Evolutionary conservation across 1,140 invertebrate species (phyloP), one percentile per base, ranked within the genome.

Genomic region (Zophobas atratus): DNA sequence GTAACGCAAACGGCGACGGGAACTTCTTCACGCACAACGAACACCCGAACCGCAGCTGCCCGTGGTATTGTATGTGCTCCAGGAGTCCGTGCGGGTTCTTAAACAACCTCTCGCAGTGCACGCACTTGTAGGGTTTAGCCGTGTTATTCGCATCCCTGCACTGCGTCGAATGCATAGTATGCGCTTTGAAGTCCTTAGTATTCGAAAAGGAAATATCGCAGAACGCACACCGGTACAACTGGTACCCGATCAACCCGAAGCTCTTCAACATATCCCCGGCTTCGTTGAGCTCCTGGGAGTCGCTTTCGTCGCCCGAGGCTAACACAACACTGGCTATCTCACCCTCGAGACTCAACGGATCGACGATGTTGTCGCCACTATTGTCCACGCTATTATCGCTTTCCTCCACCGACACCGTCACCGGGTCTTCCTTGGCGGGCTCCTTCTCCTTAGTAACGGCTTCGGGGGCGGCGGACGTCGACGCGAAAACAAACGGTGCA

Each of bases 81-180:
- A 83, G 57, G 35, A 86, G 80, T 70, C 49, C 81, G 56, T 57
- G 74, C 5, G 78, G 38, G 49, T 79, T 78, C 86, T 88, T 77
- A 88, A 84, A 82, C 88, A 87, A 51, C 88, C 89, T 80, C 87
- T 85, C 83, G 75, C 90, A 91, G 79, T 91, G 90, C 1, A 84
- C 84, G 81, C 92, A 93, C 6, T 79, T 72, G 39, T 75, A 86
- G 2, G 55, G 20, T 72, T 81, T 84, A 0, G 48, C 2, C 0
- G 70, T 32, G 3, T 70, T 46, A 36, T 80, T 71, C 1, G 46
- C 34, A 72, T 78, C 49, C 43, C 56, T 60, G 87, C 76, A 78
- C 81, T 1, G 79, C 73, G 4, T 49, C 33, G 77, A 91, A 6
- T 86, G 84, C 33, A 85, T 86, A 34, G 90, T 70, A 53, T 92